Percentiles rank a stretch among this genome's conserved stretches.
Conservation (phyloP, 2,888 invertebrate species). For the Tinea trinotella region DNA sequence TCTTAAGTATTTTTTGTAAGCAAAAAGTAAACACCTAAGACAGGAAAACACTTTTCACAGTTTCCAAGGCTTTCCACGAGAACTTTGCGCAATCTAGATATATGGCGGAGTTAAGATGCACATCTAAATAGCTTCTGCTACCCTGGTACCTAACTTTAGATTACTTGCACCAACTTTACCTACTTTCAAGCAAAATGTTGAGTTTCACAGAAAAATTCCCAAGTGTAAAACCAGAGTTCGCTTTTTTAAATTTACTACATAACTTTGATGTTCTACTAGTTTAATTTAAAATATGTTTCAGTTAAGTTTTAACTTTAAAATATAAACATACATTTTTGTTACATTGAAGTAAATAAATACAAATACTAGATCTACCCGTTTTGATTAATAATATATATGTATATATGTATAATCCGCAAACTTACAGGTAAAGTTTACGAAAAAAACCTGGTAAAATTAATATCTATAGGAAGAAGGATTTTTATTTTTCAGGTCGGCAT, state of each 20-base stretch:
- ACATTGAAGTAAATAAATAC: no score
- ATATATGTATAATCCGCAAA: no score
- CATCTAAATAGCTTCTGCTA: conserved; percentile 70
- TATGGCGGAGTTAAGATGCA: conserved; percentile 69
- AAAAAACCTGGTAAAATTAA: no score
- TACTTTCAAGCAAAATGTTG: conserved; percentile 44
- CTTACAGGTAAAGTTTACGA: no score
- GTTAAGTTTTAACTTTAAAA: no score
- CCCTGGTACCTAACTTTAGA: conserved; percentile 69
- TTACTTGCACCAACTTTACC: conserved; percentile 67
- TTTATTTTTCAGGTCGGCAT: no score
- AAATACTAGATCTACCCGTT: no score
- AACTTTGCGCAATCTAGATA: conserved; percentile 64
- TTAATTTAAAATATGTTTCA: not conserved
- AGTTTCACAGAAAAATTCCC: conserved; percentile 45
- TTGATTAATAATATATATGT: no score
- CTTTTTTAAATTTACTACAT: conserved; percentile 55
- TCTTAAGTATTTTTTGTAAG: not conserved
- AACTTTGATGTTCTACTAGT: conserved; percentile 39
- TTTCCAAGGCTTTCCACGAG: conserved; percentile 24
- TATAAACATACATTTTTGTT: no score
- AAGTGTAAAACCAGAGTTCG: conserved; percentile 48
- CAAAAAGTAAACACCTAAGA: not conserved
- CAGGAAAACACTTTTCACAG: conserved; percentile 13
- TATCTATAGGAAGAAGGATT: no score